Conservation (phyloP, 64 coral and sea anemone species). For the Dendrophyllia cribrosa region DNA sequence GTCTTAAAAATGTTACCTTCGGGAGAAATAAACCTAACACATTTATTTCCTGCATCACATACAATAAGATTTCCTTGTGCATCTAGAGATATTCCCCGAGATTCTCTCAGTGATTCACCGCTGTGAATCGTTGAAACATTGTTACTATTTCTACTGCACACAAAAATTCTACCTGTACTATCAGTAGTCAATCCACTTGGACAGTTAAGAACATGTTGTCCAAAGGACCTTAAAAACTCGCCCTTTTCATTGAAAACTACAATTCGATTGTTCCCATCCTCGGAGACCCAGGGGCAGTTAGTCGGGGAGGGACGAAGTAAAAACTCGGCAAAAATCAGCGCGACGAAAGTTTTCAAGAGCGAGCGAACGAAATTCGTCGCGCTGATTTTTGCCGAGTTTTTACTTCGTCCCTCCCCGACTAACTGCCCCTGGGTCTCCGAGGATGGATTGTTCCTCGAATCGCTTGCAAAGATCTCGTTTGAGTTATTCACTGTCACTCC, state of each 20-base stretch:
- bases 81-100: constrained; percentile 29
- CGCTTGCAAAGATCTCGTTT: neutral
- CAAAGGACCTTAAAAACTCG: neutral
- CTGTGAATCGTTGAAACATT: constrained; percentile 8
- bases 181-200: neutral
- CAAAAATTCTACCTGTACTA: constrained; percentile 2
- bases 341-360: too few relatives aligned
- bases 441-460: neutral
- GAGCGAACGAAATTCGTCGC: too few relatives aligned
- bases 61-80: constrained; percentile 17
- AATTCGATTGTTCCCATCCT: neutral
- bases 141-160: neutral
- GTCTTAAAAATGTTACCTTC: constrained; percentile 1
- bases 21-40: neutral
- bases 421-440: too few relatives aligned
- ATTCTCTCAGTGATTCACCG: neutral
- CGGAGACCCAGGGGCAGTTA: too few relatives aligned
- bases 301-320: too few relatives aligned
- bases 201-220: neutral
- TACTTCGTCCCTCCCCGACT: too few relatives aligned
- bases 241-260: neutral
- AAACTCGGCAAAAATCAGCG: too few relatives aligned
- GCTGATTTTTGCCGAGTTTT: too few relatives aligned
- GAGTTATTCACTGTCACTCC: neutral
- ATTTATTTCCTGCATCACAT: constrained; percentile 14